phyloP scores from a whole-genome alignment of 2,888 invertebrate species.

The Cistogaster globosa region DNA sequence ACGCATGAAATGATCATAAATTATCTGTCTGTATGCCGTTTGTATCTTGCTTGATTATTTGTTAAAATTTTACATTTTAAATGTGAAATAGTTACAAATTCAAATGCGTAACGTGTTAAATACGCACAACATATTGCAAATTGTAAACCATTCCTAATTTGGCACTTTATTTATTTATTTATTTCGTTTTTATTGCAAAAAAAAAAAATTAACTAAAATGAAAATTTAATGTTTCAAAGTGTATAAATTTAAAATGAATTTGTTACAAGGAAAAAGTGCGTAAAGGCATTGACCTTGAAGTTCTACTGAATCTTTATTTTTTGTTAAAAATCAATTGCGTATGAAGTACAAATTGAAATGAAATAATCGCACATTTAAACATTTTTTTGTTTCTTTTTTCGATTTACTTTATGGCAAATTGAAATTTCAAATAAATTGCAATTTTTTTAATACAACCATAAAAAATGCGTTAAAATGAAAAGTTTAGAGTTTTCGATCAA shows the following conservation, averaged over 20 bases:
- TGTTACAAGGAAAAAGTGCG: constrained; percentile 30
- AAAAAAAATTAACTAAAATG: too few relatives aligned
- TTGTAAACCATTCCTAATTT: constrained; percentile 26
- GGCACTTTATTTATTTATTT: constrained; percentile 19
- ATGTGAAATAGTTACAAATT: constrained; percentile 63
- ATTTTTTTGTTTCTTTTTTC: too few relatives aligned
- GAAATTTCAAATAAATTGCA: constrained; percentile 1
- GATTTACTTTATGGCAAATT: constrained; percentile 11
- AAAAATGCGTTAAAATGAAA: too few relatives aligned
- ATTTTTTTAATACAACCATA: not conserved
- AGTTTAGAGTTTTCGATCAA: too few relatives aligned
- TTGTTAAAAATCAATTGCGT: constrained; percentile 46
- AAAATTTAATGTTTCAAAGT: constrained; percentile 2
- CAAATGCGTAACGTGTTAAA: constrained; percentile 29
- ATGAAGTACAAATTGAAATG: constrained; percentile 26
- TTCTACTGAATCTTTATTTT: constrained; percentile 46
- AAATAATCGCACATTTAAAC: not conserved
- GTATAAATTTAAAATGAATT: constrained; percentile 27
- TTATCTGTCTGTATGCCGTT: constrained; percentile 12
- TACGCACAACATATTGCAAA: constrained; percentile 16
- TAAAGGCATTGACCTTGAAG: constrained; percentile 57
- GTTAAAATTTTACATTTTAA: constrained; percentile 13
- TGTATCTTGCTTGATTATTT: constrained; percentile 8
- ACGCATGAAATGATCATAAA: constrained; percentile 66
- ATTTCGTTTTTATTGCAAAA: constrained; percentile 29